Evolutionary conservation across 1,140 invertebrate species (phyloP), one percentile per base, ranked within the genome.

Genomic region (Aethina tumida): DNA sequence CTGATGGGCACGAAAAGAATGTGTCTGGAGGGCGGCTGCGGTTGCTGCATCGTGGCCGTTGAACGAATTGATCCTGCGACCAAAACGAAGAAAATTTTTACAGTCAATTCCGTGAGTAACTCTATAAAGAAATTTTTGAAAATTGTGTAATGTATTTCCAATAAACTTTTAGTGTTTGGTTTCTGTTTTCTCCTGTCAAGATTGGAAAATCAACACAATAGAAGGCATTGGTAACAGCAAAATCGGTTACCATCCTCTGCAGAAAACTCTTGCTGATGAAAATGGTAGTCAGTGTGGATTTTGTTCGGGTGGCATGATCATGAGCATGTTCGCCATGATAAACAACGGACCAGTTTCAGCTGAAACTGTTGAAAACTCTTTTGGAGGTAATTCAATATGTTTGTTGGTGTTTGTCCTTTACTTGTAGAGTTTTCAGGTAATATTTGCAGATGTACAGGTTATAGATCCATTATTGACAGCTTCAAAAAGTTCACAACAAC

Each of bases 361-460:
- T 73, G 28, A 37, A 25, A 25, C 53, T 21, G 45, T 58, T 9
- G 55, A 58, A 43, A 49, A 58, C 27, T 48, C 50, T 3, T 56
- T 58, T 37, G 51, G 49, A 8, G 53, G 53, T 4, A n/a, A n/a
- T n/a, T n/a, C n/a, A n/a, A n/a, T n/a, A n/a, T n/a, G n/a, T n/a
- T n/a, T n/a, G n/a, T n/a, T n/a, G n/a, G n/a, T n/a, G n/a, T n/a
- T n/a, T n/a, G n/a, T n/a, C n/a, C n/a, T n/a, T n/a, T n/a, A n/a
- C n/a, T n/a, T n/a, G n/a, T n/a, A n/a, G n/a, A n/a, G n/a, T n/a
- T n/a, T n/a, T n/a, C n/a, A n/a, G n/a, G n/a, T n/a, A 91, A 90
- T 52, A 73, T 91, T 13, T 92, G 88, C 42, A 71, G 88, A 29
- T 92, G 88, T 57, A 92, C 88, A 1, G 88, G 88, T 0, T 92